Conservation (phyloP, 2,888 invertebrate genomes). For the Cetonia aurata region DNA sequence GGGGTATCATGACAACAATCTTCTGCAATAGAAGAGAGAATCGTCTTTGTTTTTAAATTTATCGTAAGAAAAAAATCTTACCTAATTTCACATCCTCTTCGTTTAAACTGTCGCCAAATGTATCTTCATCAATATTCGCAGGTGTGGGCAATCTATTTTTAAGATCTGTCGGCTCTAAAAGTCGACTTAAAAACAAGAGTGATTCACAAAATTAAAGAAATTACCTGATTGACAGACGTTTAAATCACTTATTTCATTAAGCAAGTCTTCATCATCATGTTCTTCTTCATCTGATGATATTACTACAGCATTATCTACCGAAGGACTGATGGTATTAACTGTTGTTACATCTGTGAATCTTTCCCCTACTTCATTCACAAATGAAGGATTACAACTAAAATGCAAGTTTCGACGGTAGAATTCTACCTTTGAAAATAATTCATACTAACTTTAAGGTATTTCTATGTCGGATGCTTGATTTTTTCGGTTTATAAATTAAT, state of each 20-base stretch:
- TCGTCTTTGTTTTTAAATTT: not conserved
- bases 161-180: conserved; percentile 14
- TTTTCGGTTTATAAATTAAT: not conserved
- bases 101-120: conserved; percentile 3
- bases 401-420: not conserved
- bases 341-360: conserved; percentile 12
- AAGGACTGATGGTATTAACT: not conserved
- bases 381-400: conserved; percentile 32
- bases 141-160: conserved; percentile 13
- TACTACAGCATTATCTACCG: not conserved
- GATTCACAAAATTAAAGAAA: not conserved
- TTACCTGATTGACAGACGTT: conserved; percentile 1
- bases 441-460: conserved; percentile 26
- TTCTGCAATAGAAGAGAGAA: not conserved
- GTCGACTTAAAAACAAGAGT: too few species aligned
- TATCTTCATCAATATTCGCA: conserved; percentile 20
- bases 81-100: not conserved
- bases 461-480: not conserved
- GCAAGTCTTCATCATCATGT: too few species aligned
- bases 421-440: not conserved
- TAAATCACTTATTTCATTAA: not conserved
- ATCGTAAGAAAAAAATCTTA: not conserved
- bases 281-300: conserved; percentile 20
- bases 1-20: too few species aligned
- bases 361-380: conserved; percentile 14